Base-by-base conservation (phyloP, 2,888 invertebrate genomes). In the Chaetogeoica ovagalla region DNA sequence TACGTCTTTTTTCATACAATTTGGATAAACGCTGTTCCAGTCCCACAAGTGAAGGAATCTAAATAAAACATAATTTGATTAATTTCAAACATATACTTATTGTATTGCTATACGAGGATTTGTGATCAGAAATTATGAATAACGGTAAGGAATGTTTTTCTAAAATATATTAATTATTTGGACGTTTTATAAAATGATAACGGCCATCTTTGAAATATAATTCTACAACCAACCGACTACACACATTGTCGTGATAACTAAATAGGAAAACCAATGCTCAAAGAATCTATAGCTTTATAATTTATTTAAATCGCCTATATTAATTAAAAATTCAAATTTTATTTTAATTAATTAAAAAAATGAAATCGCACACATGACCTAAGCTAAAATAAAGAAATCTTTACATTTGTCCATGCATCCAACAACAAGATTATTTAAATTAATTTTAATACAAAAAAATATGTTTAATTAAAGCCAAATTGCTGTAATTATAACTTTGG, bases 1-100 rank as follows among this genome's bases (percentile, higher is more conserved):
- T 90, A 59, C 94, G 90, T 84, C 93, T 90, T 81, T 91, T 90
- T 1, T 91, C 89, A 85, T 92, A 91, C 83, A 95, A 86, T 82
- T 90, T 89, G 85, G 94, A 86, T 85, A 94, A 91, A 30, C 93
- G 90, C 83, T 92, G 91, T 87, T 97, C 97, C 85, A 98, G 86
- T 82, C 90, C 91, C 83, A 91, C 90, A 84, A 97, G 91, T 82
- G 90, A 85, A 59, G 92, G 91, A 86, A 92, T 89, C 91, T 90
- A 86, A 30, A 65, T 84, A 83, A 48, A 82, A 77, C 83, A 85
- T 30, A 62, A 70, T 43, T 59, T 73, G n/a, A 60, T 60, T 2
- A 11, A 60, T 60, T 23, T 60, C 3, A 60, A 21, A 60, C 11
- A 3, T 60, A 21, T 59, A 13, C 3, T 48, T 48, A 48, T 48